Evolutionary conservation across 2,888 invertebrate genomes (phyloP), one percentile per base, ranked within the genome.

Genomic region (Gasteruption jaculator): DNA sequence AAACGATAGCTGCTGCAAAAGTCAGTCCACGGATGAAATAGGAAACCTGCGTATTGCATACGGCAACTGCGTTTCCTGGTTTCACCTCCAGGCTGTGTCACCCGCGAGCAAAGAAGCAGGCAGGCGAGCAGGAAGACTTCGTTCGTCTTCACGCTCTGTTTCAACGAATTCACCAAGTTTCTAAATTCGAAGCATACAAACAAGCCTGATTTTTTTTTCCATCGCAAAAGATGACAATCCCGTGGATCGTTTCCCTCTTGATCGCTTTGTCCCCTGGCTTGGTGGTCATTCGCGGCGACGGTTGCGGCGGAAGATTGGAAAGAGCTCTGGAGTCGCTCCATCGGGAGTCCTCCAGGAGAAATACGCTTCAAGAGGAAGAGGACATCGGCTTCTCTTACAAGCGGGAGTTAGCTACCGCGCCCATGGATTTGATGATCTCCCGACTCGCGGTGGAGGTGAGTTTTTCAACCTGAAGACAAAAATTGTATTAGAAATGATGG

Each of bases 71-170:
- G 45, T 48, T 62, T 60, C 57, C 64, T 54, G 53, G 54, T 65
- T 65, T 64, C 63, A 58, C 62, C 52, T 45, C 32, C 42, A 53
- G 46, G 52, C 46, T 54, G 55, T 56, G n/a, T n/a, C n/a, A n/a
- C n/a, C n/a, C 54, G 50, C 44, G 49, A 44, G 47, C 46, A 47
- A 31, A 49, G 45, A 56, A 57, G 50, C 58, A 60, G 56, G 56
- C 53, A 54, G 60, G 58, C 58, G 43, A 46, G 52, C 48, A 43
- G n/a, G n/a, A n/a, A n/a, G n/a, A n/a, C n/a, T n/a, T n/a, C n/a
- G n/a, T n/a, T n/a, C n/a, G 48, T 42, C 49, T 66, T 65, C 64
- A 67, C 66, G 66, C 66, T 67, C 66, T 67, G 65, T 65, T 67
- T 67, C 56, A 61, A 57, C 46, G 49, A 46, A 50, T 52, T 52